Percentiles rank a stretch among this genome's conserved stretches.
Conservation (phyloP, 30 jellyfish, hydroid and myxozoan species). For the Nemopilema nomurai region DNA sequence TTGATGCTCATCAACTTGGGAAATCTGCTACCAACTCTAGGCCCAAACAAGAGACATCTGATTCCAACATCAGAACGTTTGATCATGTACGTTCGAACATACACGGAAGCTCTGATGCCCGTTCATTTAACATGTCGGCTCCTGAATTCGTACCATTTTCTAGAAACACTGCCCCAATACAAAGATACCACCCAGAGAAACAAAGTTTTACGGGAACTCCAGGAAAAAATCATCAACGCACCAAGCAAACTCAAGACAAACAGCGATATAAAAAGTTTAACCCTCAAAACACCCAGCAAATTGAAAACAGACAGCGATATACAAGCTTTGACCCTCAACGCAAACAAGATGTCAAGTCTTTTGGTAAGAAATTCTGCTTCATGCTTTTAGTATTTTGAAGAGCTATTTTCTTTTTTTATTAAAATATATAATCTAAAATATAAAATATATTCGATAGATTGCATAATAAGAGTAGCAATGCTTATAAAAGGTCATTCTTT, state of each 20-base stretch:
- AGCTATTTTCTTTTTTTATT: no score
- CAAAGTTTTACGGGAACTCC: background rate
- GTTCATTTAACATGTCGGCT: constrained; percentile 8
- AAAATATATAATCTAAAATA: no score
- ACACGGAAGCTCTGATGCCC: background rate
- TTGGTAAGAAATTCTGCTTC: no score
- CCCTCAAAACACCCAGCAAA: background rate
- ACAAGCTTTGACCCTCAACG: no score
- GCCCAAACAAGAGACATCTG: background rate
- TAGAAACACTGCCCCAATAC: background rate
- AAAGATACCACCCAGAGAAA: background rate
- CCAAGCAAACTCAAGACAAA: background rate
- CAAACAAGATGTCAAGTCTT: no score
- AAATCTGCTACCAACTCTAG: background rate
- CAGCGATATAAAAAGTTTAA: background rate
- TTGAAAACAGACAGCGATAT: no score
- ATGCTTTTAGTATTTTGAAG: no score
- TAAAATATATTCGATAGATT: no score
- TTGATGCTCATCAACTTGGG: background rate
- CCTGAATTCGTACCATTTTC: background rate
- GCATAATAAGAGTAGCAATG: no score
- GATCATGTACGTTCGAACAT: background rate
- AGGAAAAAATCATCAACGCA: background rate
- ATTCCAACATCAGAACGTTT: background rate
- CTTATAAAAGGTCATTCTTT: no score